Evolutionary conservation across 2,888 invertebrate species (phyloP).

Genomic region (Caenorhabditis panamensis): DNA sequence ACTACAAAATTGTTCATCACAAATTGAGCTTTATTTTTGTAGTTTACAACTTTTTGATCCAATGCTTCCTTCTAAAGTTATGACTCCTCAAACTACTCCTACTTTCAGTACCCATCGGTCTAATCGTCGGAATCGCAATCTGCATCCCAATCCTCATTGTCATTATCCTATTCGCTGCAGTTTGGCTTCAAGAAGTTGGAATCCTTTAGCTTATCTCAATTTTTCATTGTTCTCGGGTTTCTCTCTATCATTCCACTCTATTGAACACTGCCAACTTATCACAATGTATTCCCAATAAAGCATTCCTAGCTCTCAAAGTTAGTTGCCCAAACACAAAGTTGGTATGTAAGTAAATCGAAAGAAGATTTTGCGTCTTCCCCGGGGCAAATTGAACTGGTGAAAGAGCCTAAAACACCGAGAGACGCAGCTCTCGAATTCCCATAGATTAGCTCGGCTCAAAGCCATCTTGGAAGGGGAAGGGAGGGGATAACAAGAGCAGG

Average conservation of each 20-base stretch:
- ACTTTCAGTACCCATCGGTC: constrained; percentile 74
- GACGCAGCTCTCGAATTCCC: constrained; percentile 46
- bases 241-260: not conserved
- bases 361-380: constrained; percentile 53
- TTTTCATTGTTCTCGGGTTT: constrained; percentile 26
- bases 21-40: no score
- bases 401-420: constrained; percentile 4
- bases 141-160: constrained; percentile 76
- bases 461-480: constrained; percentile 33
- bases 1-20: no score
- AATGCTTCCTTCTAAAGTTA: no score
- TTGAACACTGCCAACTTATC: constrained; percentile 28
- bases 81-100: no score
- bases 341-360: constrained; percentile 40
- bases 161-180: constrained; percentile 74
- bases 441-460: constrained; percentile 44
- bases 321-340: not conserved
- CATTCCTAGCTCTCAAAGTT: not conserved
- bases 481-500: constrained; percentile 40
- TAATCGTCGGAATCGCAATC: constrained; percentile 74
- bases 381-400: constrained; percentile 36
- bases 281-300: constrained; percentile 7
- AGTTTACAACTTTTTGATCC: no score
- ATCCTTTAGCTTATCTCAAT: constrained; percentile 32
- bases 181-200: constrained; percentile 79